Evolutionary conservation across 2,888 invertebrate species (phyloP).

Genomic region (Stratiomys singularior): DNA sequence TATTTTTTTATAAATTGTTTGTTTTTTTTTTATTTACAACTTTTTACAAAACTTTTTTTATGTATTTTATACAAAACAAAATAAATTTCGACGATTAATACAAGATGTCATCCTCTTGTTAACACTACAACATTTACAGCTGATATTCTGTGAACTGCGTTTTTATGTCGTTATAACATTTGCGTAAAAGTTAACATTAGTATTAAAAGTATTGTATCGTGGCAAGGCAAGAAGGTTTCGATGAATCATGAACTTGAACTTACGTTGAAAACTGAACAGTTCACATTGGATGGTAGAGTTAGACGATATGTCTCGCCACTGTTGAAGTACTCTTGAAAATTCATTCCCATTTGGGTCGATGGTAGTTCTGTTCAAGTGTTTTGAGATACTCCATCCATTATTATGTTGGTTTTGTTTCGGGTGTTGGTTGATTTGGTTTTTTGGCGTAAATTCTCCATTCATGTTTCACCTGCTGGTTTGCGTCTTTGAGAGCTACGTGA

Average conservation of each 20-base stretch:
- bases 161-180: background rate
- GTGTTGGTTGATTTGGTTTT: background rate
- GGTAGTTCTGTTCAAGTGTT: background rate
- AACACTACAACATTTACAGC: slow-evolving; percentile 12
- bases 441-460: background rate
- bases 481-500: slow-evolving; percentile 14
- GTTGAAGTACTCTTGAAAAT: slow-evolving; percentile 8
- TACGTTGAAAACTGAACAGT: background rate
- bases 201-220: slow-evolving; percentile 5
- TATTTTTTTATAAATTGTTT: slow-evolving; percentile 20
- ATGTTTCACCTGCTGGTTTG: background rate
- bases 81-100: slow-evolving; percentile 48
- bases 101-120: background rate
- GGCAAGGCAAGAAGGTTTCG: slow-evolving; percentile 35
- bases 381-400: too few relatives aligned
- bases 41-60: slow-evolving; percentile 49
- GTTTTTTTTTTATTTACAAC: slow-evolving; percentile 41
- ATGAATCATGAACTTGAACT: slow-evolving; percentile 17
- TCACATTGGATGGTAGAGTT: background rate
- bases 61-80: slow-evolving; percentile 48
- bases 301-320: background rate
- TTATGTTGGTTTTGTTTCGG: too few relatives aligned
- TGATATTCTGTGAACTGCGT: background rate
- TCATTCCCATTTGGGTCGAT: background rate
- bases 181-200: slow-evolving; percentile 7